phyloP scores from a whole-genome alignment of 2,113 vertebrate genomes.

The Mystacornis crossleyi region DNA sequence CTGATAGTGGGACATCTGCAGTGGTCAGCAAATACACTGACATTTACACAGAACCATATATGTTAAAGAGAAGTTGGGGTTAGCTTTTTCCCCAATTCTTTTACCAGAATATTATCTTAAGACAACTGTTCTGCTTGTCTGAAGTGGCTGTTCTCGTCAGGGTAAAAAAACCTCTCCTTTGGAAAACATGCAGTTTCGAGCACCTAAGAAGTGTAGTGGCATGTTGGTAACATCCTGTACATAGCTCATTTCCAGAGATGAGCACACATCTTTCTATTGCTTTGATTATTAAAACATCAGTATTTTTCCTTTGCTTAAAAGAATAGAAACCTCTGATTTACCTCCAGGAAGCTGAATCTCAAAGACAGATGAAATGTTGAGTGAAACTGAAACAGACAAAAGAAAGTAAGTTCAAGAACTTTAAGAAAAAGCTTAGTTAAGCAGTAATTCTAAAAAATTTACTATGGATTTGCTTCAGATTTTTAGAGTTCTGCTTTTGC shows the following conservation, averaged over 20 bases:
- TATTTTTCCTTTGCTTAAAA: not conserved
- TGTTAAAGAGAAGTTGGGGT: not conserved
- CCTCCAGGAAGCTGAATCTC: not conserved
- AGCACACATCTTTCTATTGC: not conserved
- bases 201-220: not conserved
- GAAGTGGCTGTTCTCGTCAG: fast-evolving
- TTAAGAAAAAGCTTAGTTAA: not conserved
- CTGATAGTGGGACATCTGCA: not conserved
- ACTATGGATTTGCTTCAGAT: not conserved
- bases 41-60: not conserved
- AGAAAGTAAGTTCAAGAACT: not conserved
- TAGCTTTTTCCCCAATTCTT: not conserved
- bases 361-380: not conserved
- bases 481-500: not conserved
- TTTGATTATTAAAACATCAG: not conserved
- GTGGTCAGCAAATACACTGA: not conserved
- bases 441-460: not conserved
- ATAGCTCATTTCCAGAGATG: not conserved
- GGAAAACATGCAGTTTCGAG: not conserved
- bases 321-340: not conserved
- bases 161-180: not conserved
- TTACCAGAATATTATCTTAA: not conserved
- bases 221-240: not conserved
- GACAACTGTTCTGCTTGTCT: fast-evolving
- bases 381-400: not conserved